Base-by-base conservation (phyloP, 1,140 invertebrate genomes). In the Drosophila lowei region DNA sequence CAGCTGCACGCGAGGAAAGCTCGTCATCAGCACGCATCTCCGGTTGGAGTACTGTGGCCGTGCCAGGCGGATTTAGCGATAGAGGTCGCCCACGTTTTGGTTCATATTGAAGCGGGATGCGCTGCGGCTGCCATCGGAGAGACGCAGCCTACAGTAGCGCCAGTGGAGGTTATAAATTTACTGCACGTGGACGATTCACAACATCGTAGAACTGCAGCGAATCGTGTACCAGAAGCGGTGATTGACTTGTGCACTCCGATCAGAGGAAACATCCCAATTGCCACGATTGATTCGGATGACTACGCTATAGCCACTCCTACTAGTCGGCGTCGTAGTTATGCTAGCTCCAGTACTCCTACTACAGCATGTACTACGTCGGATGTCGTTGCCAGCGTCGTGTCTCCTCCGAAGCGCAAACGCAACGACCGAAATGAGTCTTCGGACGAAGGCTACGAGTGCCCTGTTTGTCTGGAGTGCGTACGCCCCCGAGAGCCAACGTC, bases 391-490 rank as follows among this genome's bases (percentile, higher is more conserved):
- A 13, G 1, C 6, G 42, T 9, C 9, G 13, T 41, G 3, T 66
- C 71, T 8, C 41, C 49, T 15, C 54, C 79, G 0, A 83, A 84
- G 13, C 63, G 57, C 11, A 2, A 2, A 0, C 16, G 25, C 13
- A 7, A 1, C 3, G n/a, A 7, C 1, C 2, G 13, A 0, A 13
- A 61, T 0, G 11, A 63, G 18, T 53, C 53, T 2, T 43, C 54
- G 6, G 67, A 66, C 0, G 63, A 57, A 5, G 11, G 48, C 1
- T 86, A 89, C 53, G 84, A 63, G 21, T 88, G 83, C 7, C 84
- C 83, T 0, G 67, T 88, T 15, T 88, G 83, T n/a, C 15, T 88
- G 25, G 85, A 89, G 0, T 6, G 18, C 0, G 78, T 67, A 1
- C 48, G 30, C 1, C n/a, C 6, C 0, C 72, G 67, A 3, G 57